Evolutionary conservation across 2,113 vertebrate genomes (phyloP), one percentile per base, ranked within the genome.

Genomic region (Phyllostomus hastatus): DNA sequence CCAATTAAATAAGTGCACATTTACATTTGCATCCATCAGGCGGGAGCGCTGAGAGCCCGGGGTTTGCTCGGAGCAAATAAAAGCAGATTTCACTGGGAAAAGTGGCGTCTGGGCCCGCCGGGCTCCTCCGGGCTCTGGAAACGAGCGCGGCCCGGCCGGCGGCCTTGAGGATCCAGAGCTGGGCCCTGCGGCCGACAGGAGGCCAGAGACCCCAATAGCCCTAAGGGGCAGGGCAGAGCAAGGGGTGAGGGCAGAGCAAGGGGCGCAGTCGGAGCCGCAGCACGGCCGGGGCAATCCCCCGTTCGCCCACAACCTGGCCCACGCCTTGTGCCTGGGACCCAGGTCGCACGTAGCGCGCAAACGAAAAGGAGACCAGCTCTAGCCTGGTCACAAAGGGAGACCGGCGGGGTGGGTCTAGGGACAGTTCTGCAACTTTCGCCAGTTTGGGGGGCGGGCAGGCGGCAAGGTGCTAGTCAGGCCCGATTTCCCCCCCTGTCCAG

Each of bases 1-100:
- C 99, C 99, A 99, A 99, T 99, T 99, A 99, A 99, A 99, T 99
- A 99, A 99, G 98, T 99, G 99, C 98, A 98, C 99, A 99, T 99
- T 98, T 98, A 99, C 98, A 98, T 98, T 99, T 99, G 99, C 99
- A 99, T 99, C 99, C 99, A 98, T 99, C 99, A 99, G 98, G 98
- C 98, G 87, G 90, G 96, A 99, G 98, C 96, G 97, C 96, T 96
- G 98, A 98, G 98, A 98, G 98, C 97, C 97, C 97, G 95, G 87
- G 98, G 98, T 98, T 98, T 97, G 98, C 98, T 98, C 97, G 93
- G 96, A 98, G 98, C 97, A 98, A 98, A 98, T 97, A 98, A 97
- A 97, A 97, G 96, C 81, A 98, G 83, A 94, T 97, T 98, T 98
- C 93, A 70, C 81, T 89, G 87, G 69, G 46, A 95, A 97, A 97